Base-by-base conservation (phyloP, 2,888 invertebrate species). In the Periphyllus acericola region DNA sequence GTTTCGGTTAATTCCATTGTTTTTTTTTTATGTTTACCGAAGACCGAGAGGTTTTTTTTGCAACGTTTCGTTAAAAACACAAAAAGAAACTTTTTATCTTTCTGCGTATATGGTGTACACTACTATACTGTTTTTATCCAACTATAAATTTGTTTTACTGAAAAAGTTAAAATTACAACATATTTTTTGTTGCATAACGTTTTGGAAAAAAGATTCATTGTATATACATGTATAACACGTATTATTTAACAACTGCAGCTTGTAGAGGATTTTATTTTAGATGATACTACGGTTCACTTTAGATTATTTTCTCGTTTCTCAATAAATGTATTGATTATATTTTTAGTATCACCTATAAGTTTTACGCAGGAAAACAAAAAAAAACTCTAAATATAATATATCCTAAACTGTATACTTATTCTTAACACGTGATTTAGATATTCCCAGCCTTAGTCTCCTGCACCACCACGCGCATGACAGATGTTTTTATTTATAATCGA, bases 141-240 rank as follows among this genome's bases (percentile, higher is more conserved):
- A n/a, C 68, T 29, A 60, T 60, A 29, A 11, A 29, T 68, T 68
- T 68, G 68, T 68, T 29, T 68, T 68, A 68, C 68, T 3, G n/a
- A 29, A 68, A 68, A 68, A 68, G 68, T 68, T 68, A n/a, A 68
- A n/a, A 68, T 68, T 68, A 60, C 25, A 60, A 60, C 60, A 25
- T 60, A 3, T 60, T 55, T 60, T 60, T 25, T 21, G 25, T 60
- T 25, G 25, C 60, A 60, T 25, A 25, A 60, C 21, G 25, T 60
- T 60, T 60, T 60, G 60, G 21, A 25, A 55, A 55, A 55, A 55
- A 21, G 5, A 60, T 25, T 21, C 60, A 14, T 5, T 21, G 5
- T 25, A 60, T 46, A 46, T 36, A 36, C 6, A 36, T 36, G 6
- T 36, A 36, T 36, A 36, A 3, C 6, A 52, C 2, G 9, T 52